Evolutionary conservation across 2,113 vertebrate genomes (phyloP), one percentile per base, ranked within the genome.

Genomic region (Hypanus sabinus): DNA sequence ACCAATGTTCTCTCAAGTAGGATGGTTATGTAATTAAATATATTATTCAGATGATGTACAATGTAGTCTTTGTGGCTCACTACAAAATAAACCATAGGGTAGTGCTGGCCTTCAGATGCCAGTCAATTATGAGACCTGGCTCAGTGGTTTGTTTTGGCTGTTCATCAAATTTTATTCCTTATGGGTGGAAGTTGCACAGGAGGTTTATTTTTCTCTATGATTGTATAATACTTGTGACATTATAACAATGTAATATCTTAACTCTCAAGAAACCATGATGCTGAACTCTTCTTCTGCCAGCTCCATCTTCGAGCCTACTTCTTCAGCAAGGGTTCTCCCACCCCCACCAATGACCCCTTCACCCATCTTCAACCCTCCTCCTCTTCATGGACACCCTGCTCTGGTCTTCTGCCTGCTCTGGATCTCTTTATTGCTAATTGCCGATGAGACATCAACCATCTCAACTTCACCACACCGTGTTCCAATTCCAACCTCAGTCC

Each of bases 61-160:
- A 93, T 93, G 70, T 68, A 73, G 20, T 38, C 91, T 73, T 75
- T 93, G 70, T 93, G 91, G 70, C 33, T 27, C 68, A 93, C 70
- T 22, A 93, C 24, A 65, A 93, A 93, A 27, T 46, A 93, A 93
- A 33, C 68, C 70, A 73, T 36, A 46, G 36, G 38, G 91, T 93
- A 55, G 70, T 73, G 70, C 33, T 75, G 91, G 91, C 20, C 38
- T 73, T 93, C 91, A 73, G 91, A 70, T 93, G 91, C 68, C 46
- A 93, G 22, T 93, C 36, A 93, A 46, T 93, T 71, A 93, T 71
- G 91, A 93, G 70, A 38, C 73, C 70, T 73, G 91, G 8, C 91
- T 75, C 33, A 24, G 24, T 30, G 70, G 27, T 93, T 93, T 93
- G 70, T 75, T 75, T 93, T 93, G 91, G 68, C 91, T 7, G 12